Percentiles rank a stretch among this genome's conserved stretches.
Conservation (phyloP, 1,140 invertebrate genomes). For the Neodiprion lecontei region DNA sequence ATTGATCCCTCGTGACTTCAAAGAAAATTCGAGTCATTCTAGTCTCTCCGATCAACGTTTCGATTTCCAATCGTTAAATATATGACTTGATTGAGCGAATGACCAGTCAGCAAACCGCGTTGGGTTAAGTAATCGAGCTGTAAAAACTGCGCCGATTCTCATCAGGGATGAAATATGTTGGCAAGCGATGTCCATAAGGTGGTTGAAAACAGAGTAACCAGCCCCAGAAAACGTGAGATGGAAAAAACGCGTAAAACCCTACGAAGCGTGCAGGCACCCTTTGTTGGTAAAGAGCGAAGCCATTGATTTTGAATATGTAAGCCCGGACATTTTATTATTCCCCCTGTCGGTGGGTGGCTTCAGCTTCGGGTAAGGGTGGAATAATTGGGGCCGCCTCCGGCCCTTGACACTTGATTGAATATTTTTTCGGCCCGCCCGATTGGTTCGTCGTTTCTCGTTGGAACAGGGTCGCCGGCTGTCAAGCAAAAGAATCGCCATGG, state of each 20-base stretch:
- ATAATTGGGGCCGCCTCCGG: conserved; percentile 34
- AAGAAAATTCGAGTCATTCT: too few relatives aligned
- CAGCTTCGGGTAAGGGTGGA: conserved; percentile 22
- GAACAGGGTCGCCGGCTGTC: conserved; percentile 50
- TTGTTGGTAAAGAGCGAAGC: conserved; percentile 38
- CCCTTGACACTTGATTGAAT: conserved; percentile 62
- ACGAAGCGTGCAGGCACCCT: neutral
- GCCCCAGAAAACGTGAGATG: neutral
- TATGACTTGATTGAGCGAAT: too few relatives aligned
- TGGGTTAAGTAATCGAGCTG: too few relatives aligned
- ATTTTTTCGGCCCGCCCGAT: conserved; percentile 61
- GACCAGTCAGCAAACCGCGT: too few relatives aligned
- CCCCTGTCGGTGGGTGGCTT: conserved; percentile 35
- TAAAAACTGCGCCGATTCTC: neutral
- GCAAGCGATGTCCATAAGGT: neutral
- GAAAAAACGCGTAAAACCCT: neutral
- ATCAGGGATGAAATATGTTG: neutral
- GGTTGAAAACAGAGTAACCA: neutral
- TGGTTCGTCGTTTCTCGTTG: conserved; percentile 52
- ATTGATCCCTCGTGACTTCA: too few relatives aligned
- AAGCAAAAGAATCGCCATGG: conserved; percentile 59
- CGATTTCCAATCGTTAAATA: too few relatives aligned
- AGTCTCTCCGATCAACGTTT: too few relatives aligned
- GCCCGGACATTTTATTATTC: conserved; percentile 59
- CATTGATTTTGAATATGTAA: conserved; percentile 62